phyloP scores from a whole-genome alignment of 2,113 vertebrate genomes.

The Rhynchopsitta pachyrhyncha region DNA sequence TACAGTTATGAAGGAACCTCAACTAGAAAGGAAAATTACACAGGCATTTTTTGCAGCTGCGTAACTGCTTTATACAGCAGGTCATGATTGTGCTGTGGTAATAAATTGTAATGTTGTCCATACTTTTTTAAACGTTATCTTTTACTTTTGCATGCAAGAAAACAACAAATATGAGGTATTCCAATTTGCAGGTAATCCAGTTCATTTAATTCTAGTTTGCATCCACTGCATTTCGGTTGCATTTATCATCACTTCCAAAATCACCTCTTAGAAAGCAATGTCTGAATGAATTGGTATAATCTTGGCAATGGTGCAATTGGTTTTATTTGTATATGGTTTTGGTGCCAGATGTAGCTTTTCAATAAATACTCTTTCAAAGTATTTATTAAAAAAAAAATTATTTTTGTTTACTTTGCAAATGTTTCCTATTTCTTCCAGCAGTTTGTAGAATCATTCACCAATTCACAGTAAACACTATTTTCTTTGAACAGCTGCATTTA shows the following conservation, averaged over 20 bases:
- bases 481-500: not conserved
- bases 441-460: not conserved
- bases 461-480: not conserved
- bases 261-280: not conserved
- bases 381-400: not conserved
- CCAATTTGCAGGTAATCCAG: constrained; percentile 29
- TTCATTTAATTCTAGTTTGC: constrained; percentile 30
- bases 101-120: constrained; percentile 18
- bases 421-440: not conserved
- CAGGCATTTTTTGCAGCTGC: not conserved
- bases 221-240: not conserved
- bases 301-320: not conserved
- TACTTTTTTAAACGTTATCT: not conserved
- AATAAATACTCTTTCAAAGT: not conserved
- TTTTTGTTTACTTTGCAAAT: not conserved
- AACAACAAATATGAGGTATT: constrained; percentile 33
- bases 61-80: not conserved
- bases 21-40: not conserved
- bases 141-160: not conserved
- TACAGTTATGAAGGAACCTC: not conserved
- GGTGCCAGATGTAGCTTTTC: not conserved
- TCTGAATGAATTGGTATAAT: not conserved
- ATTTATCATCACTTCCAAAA: not conserved
- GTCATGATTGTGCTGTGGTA: not conserved
- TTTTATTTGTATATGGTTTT: not conserved